Evolutionary conservation across 2,888 invertebrate genomes (phyloP).

Genomic region (Drosophila atripex): DNA sequence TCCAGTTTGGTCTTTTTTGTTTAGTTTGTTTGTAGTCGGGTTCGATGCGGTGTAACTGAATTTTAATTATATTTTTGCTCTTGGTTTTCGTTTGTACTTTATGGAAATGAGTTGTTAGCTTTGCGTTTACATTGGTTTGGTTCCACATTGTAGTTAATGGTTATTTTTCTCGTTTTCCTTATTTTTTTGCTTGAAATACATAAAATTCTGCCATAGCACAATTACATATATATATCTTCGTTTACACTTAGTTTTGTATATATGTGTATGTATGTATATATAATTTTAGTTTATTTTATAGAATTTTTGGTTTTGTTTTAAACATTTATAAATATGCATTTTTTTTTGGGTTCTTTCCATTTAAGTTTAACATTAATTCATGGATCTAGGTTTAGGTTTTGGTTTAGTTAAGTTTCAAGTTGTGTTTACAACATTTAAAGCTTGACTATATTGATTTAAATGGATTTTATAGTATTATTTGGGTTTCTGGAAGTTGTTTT

Average conservation of each 20-base stretch:
- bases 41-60: slow-evolving; percentile 12
- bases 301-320: slow-evolving; percentile 56
- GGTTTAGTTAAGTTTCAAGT: slow-evolving; percentile 34
- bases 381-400: slow-evolving; percentile 34
- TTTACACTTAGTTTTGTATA: slow-evolving; percentile 22
- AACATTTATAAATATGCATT: slow-evolving; percentile 65
- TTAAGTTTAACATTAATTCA: slow-evolving; percentile 59
- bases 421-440: slow-evolving; percentile 70
- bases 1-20: slow-evolving; percentile 34
- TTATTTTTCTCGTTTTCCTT: slow-evolving; percentile 7
- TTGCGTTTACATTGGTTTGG: slow-evolving; percentile 29
- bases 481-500: slow-evolving; percentile 16
- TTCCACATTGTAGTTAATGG: slow-evolving; percentile 34
- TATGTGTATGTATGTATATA: slow-evolving; percentile 24
- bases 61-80: slow-evolving; percentile 12
- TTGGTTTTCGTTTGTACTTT: slow-evolving; percentile 40
- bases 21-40: slow-evolving; percentile 16
- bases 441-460: slow-evolving; percentile 59
- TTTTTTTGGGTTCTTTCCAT: slow-evolving; percentile 13
- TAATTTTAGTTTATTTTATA: slow-evolving; percentile 40
- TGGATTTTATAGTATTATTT: slow-evolving; percentile 25
- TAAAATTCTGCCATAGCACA: slow-evolving; percentile 32
- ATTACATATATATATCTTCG: slow-evolving; percentile 29
- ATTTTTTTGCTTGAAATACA: slow-evolving; percentile 33
- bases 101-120: slow-evolving; percentile 42